These are phyloP conservation scores for Bufotes viridis DNA, from an alignment of 2,797 vertebrate species.

Conservation along the genomic window DNA sequence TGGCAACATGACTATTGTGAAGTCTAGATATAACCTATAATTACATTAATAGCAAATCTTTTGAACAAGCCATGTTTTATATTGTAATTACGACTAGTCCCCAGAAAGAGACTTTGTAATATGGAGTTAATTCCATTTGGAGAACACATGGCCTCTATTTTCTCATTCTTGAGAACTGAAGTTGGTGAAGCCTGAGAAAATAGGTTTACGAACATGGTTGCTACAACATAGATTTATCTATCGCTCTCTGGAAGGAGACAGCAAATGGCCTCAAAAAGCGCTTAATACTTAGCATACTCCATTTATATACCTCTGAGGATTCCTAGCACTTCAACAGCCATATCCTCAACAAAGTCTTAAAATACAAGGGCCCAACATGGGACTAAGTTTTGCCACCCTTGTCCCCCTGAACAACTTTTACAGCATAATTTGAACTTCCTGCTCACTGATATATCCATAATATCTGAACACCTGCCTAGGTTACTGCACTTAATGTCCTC, in stretches of 20 bases:
- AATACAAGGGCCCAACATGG: slow-evolving; percentile 38
- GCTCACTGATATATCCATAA: slow-evolving; percentile 13
- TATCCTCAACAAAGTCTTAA: slow-evolving; percentile 54
- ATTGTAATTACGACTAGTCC: slow-evolving; percentile 24
- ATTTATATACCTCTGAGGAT: slow-evolving; percentile 55
- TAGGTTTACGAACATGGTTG: slow-evolving; percentile 44
- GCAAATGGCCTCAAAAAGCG: slow-evolving; percentile 38
- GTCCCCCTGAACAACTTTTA: slow-evolving; percentile 34
- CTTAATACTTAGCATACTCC: slow-evolving; percentile 55
- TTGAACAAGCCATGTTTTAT: neutral
- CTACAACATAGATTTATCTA: slow-evolving; percentile 56
- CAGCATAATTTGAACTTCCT: slow-evolving; percentile 42
- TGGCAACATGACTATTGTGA: neutral
- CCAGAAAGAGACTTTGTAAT: slow-evolving; percentile 68
- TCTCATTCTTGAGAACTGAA: slow-evolving; percentile 15
- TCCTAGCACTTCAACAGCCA: slow-evolving; percentile 54
- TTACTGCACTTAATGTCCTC: slow-evolving; percentile 46
- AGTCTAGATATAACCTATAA: neutral
- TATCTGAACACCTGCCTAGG: slow-evolving; percentile 52
- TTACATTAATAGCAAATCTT: neutral
- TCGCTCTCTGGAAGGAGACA: slow-evolving; percentile 42
- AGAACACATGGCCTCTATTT: slow-evolving; percentile 63
- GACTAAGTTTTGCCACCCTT: slow-evolving; percentile 42
- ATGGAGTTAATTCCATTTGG: slow-evolving; percentile 69
- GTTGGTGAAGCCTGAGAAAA: slow-evolving; percentile 52